These are phyloP conservation scores for Dendrocincla fuliginosa DNA, from an alignment of 2,797 vertebrate genomes.

Conservation along the genomic window DNA sequence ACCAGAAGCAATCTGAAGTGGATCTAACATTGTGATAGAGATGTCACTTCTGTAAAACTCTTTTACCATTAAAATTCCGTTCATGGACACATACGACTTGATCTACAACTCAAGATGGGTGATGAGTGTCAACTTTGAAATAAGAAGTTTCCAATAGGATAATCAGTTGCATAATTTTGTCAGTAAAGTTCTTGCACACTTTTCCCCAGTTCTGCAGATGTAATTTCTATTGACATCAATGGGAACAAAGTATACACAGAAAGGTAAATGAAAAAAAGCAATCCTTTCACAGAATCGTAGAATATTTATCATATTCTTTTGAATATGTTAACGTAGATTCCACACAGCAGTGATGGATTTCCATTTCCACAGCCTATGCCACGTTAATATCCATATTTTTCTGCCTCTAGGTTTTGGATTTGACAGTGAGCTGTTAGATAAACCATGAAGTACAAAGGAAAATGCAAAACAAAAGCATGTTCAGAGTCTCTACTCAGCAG, in stretches of 20 bases:
- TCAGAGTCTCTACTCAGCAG: background rate
- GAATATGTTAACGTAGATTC: background rate
- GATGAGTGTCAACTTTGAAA: background rate
- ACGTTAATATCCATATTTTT: background rate
- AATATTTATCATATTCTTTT: background rate
- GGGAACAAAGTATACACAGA: background rate
- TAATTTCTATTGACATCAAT: background rate
- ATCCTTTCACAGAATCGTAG: background rate
- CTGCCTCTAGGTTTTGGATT: conserved; percentile 2
- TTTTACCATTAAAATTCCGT: background rate
- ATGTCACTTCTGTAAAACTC: background rate
- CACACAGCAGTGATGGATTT: background rate
- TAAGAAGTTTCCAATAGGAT: background rate
- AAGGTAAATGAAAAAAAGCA: background rate
- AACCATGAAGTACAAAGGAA: background rate
- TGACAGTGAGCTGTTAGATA: background rate
- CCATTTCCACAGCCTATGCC: background rate
- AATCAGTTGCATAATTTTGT: background rate
- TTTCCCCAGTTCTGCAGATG: background rate
- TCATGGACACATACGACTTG: background rate
- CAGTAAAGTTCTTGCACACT: background rate
- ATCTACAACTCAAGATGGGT: background rate
- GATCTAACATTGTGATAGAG: background rate
- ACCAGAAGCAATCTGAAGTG: background rate
- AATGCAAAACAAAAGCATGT: conserved; percentile 2